Conservation (phyloP, 2,797 vertebrate genomes). For the Oryzias dopingdopingensis region DNA sequence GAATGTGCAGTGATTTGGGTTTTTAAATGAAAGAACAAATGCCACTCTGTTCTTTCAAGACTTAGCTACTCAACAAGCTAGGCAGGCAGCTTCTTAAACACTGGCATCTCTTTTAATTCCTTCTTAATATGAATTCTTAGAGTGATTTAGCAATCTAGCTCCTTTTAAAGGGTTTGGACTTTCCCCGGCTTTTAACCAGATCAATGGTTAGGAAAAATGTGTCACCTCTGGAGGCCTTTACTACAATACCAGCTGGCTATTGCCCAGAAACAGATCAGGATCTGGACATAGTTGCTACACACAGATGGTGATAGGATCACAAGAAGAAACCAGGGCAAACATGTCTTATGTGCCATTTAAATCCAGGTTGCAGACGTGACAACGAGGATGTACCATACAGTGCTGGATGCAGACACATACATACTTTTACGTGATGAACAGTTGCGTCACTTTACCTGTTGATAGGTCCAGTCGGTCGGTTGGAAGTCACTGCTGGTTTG, state of each 20-base stretch:
- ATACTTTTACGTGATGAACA: background rate
- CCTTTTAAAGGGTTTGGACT: no score
- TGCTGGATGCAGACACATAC: background rate
- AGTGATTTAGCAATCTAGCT: background rate
- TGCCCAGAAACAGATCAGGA: slow-evolving; percentile 37
- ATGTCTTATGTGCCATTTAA: slow-evolving; percentile 12
- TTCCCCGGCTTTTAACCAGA: no score
- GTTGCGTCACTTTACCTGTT: slow-evolving; percentile 80
- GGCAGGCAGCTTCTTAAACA: slow-evolving; percentile 23
- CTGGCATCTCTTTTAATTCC: slow-evolving; percentile 21
- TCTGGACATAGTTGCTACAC: slow-evolving; percentile 18
- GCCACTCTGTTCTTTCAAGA: slow-evolving; percentile 19
- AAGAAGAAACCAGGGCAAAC: slow-evolving; percentile 40
- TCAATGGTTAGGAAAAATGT: background rate
- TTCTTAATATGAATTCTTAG: slow-evolving; percentile 5
- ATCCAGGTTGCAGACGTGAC: background rate
- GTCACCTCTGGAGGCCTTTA: slow-evolving; percentile 16
- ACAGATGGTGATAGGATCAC: slow-evolving; percentile 67
- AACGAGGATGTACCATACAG: background rate
- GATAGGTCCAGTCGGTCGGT: slow-evolving; percentile 88
- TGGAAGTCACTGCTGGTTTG: slow-evolving; percentile 86
- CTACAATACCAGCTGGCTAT: slow-evolving; percentile 40
- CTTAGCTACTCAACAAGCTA: slow-evolving; percentile 40
- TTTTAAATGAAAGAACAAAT: slow-evolving; percentile 11
- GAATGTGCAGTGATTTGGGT: no score